Evolutionary conservation across 2,797 vertebrate species (phyloP), one percentile per base, ranked within the genome.

Genomic region (Platyrinchus mystaceus): DNA sequence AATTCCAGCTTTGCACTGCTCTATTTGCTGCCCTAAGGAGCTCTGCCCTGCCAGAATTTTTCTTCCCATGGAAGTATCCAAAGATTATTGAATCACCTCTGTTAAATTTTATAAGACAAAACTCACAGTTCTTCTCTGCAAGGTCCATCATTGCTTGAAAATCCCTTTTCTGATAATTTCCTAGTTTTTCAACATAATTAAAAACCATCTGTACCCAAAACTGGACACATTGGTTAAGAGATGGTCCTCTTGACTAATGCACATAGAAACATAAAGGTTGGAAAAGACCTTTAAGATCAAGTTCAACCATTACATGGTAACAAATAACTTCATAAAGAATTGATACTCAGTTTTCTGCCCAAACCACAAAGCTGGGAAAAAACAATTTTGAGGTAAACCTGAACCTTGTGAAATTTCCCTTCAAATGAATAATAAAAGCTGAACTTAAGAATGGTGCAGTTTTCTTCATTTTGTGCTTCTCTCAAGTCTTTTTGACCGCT

Each of bases 141-240:
- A 26, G 64, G 41, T 26, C 64, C 15, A 9, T 55, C 20, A 20
- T 1, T 24, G 12, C 27, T 59, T 12, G 21, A 47, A 69, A 56
- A 85, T 21, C 14, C 56, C 18, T 79, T 56, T n/a, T 7, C 46
- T 58, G 30, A 64, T 9, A 34, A 16, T 4, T 69, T 27, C 43
- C 16, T 34, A 26, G 2, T 4, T 44, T 52, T 83, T 6, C 32
- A 12, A 17, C 10, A 5, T 24, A 26, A 26, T 0, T 59, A 6
- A 21, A 79, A 76, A 27, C 11, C 6, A 4, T 4, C 4, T 2
- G 6, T 28, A 15, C n/a, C 32, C 70, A 6, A 64, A 64, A 11
- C 28, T 10, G 69, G 73, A 27, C 55, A 21, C 18, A 1, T 3
- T 32, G 71, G 10, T 7, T 37, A 39, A 34, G 76, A 85, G 34